phyloP scores from a whole-genome alignment of 2,888 invertebrate species.

The Drosophila anomalipes region DNA sequence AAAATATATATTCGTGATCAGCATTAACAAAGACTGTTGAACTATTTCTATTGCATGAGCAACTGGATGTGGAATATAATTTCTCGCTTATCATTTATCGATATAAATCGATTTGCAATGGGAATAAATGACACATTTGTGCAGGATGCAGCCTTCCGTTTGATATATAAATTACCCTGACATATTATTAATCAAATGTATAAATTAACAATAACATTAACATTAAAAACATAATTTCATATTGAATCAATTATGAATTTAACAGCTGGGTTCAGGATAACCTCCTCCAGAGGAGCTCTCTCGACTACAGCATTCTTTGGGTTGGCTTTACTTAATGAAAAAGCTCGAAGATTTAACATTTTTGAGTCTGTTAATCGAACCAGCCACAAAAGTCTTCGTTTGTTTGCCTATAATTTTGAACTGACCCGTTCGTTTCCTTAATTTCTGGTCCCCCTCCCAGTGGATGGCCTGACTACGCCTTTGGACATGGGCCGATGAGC shows the following conservation, averaged over 20 bases:
- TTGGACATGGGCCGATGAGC: background rate
- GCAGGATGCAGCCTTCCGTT: background rate
- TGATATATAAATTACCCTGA: background rate
- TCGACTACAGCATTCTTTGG: background rate
- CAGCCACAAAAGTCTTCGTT: background rate
- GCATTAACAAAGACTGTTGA: background rate
- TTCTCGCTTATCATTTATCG: no score
- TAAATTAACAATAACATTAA: background rate
- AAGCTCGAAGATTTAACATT: background rate
- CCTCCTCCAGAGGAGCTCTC: background rate
- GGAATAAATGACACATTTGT: background rate
- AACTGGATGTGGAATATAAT: background rate
- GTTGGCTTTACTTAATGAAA: background rate
- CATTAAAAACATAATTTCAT: background rate
- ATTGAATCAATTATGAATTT: no score
- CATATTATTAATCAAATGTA: background rate
- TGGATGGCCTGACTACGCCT: background rate
- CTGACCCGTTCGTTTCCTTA: background rate
- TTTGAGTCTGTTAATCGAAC: background rate
- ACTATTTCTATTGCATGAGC: background rate
- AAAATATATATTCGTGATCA: background rate
- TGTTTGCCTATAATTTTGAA: background rate
- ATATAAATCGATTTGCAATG: background rate
- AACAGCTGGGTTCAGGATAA: background rate
- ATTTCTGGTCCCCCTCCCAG: background rate